These are phyloP conservation scores for Laupala kohalensis DNA, from an alignment of 1,140 invertebrate species.

Conservation along the genomic window DNA sequence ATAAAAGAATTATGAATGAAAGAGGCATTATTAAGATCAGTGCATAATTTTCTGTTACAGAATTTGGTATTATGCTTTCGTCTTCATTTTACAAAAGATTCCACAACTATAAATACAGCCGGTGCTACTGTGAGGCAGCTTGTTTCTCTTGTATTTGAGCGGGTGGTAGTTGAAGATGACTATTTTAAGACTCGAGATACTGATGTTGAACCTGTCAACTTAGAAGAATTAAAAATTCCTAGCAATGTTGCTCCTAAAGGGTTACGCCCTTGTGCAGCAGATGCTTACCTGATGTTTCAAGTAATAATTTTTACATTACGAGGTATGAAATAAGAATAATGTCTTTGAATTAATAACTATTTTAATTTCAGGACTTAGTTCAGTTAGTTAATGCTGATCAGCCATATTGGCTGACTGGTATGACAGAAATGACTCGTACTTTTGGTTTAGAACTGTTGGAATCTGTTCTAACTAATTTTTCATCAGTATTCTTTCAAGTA, in stretches of 20 bases:
- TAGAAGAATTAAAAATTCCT: conserved; percentile 65
- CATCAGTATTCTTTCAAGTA: conserved; percentile 85
- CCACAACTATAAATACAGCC: conserved; percentile 89
- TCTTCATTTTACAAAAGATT: conserved; percentile 86
- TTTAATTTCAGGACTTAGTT: conserved; percentile 65
- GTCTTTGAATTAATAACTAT: background rate
- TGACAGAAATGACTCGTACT: conserved; percentile 93
- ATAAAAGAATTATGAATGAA: background rate
- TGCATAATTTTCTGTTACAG: conserved; percentile 34
- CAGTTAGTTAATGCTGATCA: conserved; percentile 93
- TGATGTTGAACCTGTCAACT: conserved; percentile 38
- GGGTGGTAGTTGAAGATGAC: conserved; percentile 66
- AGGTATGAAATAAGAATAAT: background rate
- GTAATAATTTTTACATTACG: conserved; percentile 33
- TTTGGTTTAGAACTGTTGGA: conserved; percentile 93
- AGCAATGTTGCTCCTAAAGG: conserved; percentile 65
- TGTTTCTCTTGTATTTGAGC: conserved; percentile 92
- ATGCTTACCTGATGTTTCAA: conserved; percentile 92
- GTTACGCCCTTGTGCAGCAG: conserved; percentile 75
- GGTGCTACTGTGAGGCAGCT: conserved; percentile 92
- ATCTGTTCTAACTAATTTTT: conserved; percentile 82
- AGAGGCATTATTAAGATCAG: no score
- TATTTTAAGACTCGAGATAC: conserved; percentile 22
- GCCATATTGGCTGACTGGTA: conserved; percentile 85
- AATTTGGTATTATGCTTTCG: conserved; percentile 91